Percentiles rank a stretch among this genome's conserved stretches.
phyloP scores from a whole-genome alignment of 2,888 invertebrate species.

The Anagyrus pseudococci region DNA sequence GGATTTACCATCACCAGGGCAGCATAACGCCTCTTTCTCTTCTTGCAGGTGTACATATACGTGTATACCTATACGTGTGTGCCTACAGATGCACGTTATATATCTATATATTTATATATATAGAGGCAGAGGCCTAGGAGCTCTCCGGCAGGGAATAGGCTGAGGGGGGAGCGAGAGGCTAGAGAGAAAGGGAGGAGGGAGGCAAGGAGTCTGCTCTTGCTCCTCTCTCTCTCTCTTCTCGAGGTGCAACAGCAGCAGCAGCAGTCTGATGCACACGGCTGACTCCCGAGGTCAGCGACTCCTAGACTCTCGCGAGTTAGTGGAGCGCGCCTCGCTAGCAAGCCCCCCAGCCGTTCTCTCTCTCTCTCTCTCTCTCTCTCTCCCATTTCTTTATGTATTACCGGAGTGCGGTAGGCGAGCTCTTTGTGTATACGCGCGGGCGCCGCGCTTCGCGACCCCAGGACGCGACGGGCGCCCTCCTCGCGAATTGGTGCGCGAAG shows the following conservation, averaged over 20 bases:
- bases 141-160: too few relatives aligned
- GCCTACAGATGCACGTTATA: too few relatives aligned
- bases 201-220: slow-evolving; percentile 8
- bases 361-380: background rate
- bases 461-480: too few relatives aligned
- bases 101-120: too few relatives aligned
- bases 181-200: slow-evolving; percentile 28
- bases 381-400: background rate
- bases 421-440: slow-evolving; percentile 28
- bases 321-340: slow-evolving; percentile 55
- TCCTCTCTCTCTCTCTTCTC: slow-evolving; percentile 21
- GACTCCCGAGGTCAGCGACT: slow-evolving; percentile 61
- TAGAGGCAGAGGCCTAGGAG: too few relatives aligned
- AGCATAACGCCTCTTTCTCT: too few relatives aligned
- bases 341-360: background rate
- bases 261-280: slow-evolving; percentile 59
- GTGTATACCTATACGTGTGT: too few relatives aligned
- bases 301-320: slow-evolving; percentile 56
- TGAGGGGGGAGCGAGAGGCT: too few relatives aligned
- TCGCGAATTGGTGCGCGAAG: background rate
- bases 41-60: too few relatives aligned
- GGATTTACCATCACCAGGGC: too few relatives aligned
- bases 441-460: background rate
- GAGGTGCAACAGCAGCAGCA: slow-evolving; percentile 55
- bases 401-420: background rate